Evolutionary conservation across 2,888 invertebrate species (phyloP).

Genomic region (Macrophya alboannulata): DNA sequence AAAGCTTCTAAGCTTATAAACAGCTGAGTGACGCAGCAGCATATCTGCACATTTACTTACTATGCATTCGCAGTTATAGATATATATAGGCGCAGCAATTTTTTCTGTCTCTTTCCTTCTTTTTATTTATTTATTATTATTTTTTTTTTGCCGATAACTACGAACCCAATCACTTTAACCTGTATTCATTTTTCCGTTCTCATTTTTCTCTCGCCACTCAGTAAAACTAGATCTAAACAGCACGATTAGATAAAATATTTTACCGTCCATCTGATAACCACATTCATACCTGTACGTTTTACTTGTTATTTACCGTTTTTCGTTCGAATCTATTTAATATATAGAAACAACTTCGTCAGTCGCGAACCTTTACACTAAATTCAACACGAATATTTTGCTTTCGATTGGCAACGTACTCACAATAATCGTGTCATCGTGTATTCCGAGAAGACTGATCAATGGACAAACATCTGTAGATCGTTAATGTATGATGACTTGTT

Average conservation of each 20-base stretch:
- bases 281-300: not conserved
- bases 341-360: not conserved
- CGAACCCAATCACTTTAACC: not conserved
- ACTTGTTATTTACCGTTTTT: not conserved
- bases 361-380: not conserved
- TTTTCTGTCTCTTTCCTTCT: no score
- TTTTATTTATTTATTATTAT: no score
- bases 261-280: not conserved
- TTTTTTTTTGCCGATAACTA: not conserved
- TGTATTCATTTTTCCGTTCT: not conserved
- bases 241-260: not conserved
- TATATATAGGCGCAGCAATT: not conserved
- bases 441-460: conserved; percentile 5
- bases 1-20: conserved; percentile 11
- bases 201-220: not conserved
- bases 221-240: not conserved
- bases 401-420: not conserved
- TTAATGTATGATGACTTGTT: not conserved
- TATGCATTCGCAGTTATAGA: not conserved
- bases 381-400: no score
- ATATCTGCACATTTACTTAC: conserved; percentile 10
- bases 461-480: not conserved
- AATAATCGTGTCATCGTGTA: conserved; percentile 2
- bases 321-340: not conserved
- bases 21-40: conserved; percentile 7